A percentile compares a stretch with the other conserved stretches of the same genome.
These are phyloP conservation scores for Eubasilissa splendida DNA, from an alignment of 2,888 invertebrate species.

Conservation along the genomic window DNA sequence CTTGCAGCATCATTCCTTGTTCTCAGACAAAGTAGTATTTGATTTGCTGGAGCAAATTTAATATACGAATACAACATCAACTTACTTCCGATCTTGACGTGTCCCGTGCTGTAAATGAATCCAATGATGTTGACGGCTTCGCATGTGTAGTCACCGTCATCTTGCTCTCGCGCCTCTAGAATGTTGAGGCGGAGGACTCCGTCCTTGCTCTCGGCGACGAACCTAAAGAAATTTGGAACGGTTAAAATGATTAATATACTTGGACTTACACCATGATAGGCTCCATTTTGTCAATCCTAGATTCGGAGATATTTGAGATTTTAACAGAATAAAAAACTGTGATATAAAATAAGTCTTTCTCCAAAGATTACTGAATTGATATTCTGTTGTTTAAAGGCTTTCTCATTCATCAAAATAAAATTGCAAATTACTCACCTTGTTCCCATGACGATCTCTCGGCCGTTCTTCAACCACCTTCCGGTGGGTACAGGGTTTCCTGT, in stretches of 20 bases:
- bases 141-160: constrained; percentile 97
- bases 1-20: neutral
- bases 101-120: constrained; percentile 88
- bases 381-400: too few relatives aligned
- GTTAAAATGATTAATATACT: too few relatives aligned
- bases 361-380: too few relatives aligned
- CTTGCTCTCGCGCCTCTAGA: constrained; percentile 89
- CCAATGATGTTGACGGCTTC: constrained; percentile 96
- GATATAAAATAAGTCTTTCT: too few relatives aligned
- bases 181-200: constrained; percentile 90
- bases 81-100: constrained; percentile 92
- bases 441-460: constrained; percentile 88
- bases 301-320: too few relatives aligned
- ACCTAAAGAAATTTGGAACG: constrained; percentile 63
- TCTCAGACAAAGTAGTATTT: constrained; percentile 25
- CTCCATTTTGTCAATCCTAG: too few relatives aligned
- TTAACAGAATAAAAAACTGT: too few relatives aligned
- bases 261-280: too few relatives aligned
- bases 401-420: too few relatives aligned
- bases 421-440: constrained; percentile 67
- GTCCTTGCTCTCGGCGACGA: constrained; percentile 75
- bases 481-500: constrained; percentile 91
- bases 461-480: constrained; percentile 92
- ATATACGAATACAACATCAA: constrained; percentile 58
- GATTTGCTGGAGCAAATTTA: neutral